phyloP scores from a whole-genome alignment of 2,113 vertebrate species.

The Psilopogon haemacephalus region DNA sequence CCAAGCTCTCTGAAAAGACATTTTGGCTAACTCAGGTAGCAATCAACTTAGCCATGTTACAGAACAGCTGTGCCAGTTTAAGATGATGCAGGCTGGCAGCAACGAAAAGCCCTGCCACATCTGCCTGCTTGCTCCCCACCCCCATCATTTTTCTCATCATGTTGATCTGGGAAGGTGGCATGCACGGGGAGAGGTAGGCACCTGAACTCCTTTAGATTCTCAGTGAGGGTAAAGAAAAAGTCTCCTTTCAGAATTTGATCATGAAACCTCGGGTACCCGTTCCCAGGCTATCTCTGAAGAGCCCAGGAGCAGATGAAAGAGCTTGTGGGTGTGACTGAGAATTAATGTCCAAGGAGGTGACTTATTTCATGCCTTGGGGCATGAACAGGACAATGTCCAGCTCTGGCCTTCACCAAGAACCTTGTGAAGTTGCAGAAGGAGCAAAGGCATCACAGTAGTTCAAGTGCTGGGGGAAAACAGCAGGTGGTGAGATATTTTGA shows the following conservation, averaged over 20 bases:
- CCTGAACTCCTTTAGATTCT: background rate
- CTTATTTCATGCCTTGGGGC: background rate
- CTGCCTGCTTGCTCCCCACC: background rate
- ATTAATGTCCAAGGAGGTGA: background rate
- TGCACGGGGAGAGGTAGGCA: rapidly evolving
- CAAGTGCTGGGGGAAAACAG: background rate
- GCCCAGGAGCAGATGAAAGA: background rate
- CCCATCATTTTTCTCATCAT: background rate
- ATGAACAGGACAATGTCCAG: background rate
- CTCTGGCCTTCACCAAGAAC: background rate
- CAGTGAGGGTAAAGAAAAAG: background rate
- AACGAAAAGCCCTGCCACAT: background rate
- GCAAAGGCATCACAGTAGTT: background rate
- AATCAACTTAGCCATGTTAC: background rate
- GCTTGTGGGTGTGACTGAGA: background rate
- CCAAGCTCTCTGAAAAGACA: conserved; percentile 27
- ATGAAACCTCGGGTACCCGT: background rate
- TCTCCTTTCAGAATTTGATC: background rate
- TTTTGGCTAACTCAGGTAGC: conserved; percentile 36
- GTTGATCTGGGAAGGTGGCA: background rate
- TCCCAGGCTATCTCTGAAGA: background rate
- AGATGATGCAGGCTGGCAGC: background rate
- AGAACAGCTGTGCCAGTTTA: background rate
- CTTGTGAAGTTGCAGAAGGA: background rate
- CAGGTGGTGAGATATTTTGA: background rate